Evolutionary conservation across 2,797 vertebrate genomes (phyloP), one percentile per base, ranked within the genome.

Genomic region (Sebastes iracundus): DNA sequence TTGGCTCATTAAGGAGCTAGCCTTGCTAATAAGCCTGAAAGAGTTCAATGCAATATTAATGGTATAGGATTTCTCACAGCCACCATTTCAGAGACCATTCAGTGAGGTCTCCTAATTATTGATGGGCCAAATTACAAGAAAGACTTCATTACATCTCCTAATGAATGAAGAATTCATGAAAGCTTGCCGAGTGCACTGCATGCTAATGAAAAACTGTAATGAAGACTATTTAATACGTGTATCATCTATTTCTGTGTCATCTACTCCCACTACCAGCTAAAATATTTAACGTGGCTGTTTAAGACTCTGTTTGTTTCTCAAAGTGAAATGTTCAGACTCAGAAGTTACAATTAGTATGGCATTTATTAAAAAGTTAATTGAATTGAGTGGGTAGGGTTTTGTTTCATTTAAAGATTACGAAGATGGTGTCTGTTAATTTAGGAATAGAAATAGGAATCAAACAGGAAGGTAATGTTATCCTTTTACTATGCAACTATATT

Each of bases 21-120:
- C 91, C 84, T 80, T 63, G 87, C 90, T 94, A 95, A 95, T 94
- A 93, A 94, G 90, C 83, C 78, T 82, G 90, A 87, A 85, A 80
- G 87, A 88, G 80, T 80, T 88, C 76, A 86, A 93, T 96, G 89
- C 86, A 95, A 94, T 95, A 96, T 94, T 94, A 90, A 95, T 95
- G 90, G 52, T 79, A 85, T 83, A 90, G 88, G 86, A 92, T 90
- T 93, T 94, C 85, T 89, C 81, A 79, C 80, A 85, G 83, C 84
- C 85, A 86, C 87, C 80, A 94, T 94, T 94, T 92, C 90, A 93
- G 89, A 92, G 88, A 91, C 89, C 90, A 82, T 93, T 94, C 86
- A 86, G 77, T 52, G 72, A 86, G 87, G 83, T 80, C 87, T 90
- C 53, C 91, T 84, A 93, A 95, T 95, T 95, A 96, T 95, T 95